phyloP scores from a whole-genome alignment of 2,113 vertebrate species.

The Xiphophorus hellerii region DNA sequence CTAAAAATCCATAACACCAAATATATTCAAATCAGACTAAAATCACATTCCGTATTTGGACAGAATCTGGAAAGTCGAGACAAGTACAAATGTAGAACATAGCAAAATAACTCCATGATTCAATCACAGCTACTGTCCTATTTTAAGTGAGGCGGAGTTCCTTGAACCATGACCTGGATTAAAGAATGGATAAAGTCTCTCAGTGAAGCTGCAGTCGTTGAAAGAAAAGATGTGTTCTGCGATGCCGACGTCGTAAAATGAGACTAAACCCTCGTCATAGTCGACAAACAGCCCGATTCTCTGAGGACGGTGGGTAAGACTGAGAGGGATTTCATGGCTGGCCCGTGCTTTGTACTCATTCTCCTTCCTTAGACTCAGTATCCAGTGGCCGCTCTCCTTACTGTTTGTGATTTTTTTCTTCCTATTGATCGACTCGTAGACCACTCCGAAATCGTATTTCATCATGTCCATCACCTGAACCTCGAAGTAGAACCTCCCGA shows the following conservation, averaged over 20 bases:
- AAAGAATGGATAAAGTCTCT: no score
- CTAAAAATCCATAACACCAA: no score
- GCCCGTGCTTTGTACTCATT: not conserved
- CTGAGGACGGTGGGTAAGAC: not conserved
- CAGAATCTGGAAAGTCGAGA: no score
- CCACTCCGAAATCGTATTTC: not conserved
- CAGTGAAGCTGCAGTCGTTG: not conserved
- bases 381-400: not conserved
- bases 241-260: not conserved
- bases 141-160: no score
- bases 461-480: not conserved
- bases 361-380: not conserved
- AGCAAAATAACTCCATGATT: no score
- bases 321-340: not conserved
- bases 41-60: no score
- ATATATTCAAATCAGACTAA: no score
- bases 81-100: no score
- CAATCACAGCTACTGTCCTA: no score
- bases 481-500: not conserved
- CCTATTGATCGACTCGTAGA: not conserved
- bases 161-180: no score
- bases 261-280: not conserved
- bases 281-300: not conserved
- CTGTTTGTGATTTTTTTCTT: not conserved
- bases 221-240: not conserved